phyloP scores from a whole-genome alignment of 2,888 invertebrate species.

The Pachydiplax longipennis region DNA sequence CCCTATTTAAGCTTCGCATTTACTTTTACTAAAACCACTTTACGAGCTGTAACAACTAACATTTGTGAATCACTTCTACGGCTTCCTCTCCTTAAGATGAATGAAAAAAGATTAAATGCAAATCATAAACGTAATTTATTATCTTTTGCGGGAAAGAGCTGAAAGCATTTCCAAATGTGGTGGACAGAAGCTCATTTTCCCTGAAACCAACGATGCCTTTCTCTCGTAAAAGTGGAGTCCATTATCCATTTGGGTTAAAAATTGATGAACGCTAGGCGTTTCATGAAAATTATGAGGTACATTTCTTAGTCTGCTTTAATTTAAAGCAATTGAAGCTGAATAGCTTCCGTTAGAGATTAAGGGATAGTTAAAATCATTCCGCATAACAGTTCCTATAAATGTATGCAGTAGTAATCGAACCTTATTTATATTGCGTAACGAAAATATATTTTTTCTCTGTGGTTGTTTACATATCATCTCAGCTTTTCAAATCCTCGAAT shows the following conservation, averaged over 20 bases:
- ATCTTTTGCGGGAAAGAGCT: no score
- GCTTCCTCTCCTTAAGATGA: no score
- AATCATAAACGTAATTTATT: no score
- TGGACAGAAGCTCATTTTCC: no score
- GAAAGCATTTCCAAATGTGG: no score
- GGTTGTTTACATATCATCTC: constrained; percentile 18
- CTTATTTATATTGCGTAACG: neutral
- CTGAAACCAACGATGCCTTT: no score
- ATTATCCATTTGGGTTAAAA: constrained; percentile 6
- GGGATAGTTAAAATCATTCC: neutral
- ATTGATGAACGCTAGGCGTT: constrained; percentile 43
- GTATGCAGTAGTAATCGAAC: neutral
- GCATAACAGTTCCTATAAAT: neutral
- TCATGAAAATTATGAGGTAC: constrained; percentile 36
- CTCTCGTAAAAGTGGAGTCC: neutral
- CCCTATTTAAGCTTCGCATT: no score
- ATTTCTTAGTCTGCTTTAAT: constrained; percentile 6
- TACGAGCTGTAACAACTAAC: no score
- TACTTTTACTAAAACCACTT: no score
- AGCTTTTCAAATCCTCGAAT: neutral
- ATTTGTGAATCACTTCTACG: no score
- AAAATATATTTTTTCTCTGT: neutral
- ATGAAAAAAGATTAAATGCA: no score
- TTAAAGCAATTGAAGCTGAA: neutral
- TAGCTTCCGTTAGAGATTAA: neutral